Conservation (phyloP, 2,888 invertebrate species). For the Marasmarcha lunaedactyla region DNA sequence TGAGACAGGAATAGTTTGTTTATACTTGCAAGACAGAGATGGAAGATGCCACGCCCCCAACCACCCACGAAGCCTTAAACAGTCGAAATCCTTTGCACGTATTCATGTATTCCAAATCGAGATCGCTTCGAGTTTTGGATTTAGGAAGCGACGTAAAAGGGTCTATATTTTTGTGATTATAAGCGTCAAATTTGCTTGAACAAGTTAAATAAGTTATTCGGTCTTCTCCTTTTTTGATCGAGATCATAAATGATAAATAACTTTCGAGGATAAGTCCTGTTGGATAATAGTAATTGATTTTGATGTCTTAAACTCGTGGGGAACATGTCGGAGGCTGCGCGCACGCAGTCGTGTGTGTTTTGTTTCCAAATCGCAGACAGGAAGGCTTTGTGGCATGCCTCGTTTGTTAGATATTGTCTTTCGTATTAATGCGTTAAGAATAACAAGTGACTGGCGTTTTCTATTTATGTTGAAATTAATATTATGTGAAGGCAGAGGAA, state of each 20-base stretch:
- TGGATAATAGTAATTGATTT: conserved; percentile 64
- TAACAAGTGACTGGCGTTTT: no score
- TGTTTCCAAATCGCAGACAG: conserved; percentile 3
- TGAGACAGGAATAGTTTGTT: conserved; percentile 31
- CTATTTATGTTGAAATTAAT: no score
- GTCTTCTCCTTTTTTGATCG: conserved; percentile 59
- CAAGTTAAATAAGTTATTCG: conserved; percentile 58
- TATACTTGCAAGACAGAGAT: conserved; percentile 28
- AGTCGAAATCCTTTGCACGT: conserved; percentile 69
- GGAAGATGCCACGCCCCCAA: conserved; percentile 57
- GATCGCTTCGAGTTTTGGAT: conserved; percentile 56
- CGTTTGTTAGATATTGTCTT: no score
- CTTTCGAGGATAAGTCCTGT: conserved; percentile 56
- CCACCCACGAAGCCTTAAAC: conserved; percentile 70
- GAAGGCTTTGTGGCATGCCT: conserved; percentile 1
- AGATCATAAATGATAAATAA: conserved; percentile 67
- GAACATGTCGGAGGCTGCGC: conserved; percentile 25
- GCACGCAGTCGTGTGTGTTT: no score
- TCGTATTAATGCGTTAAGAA: no score
- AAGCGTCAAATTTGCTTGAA: conserved; percentile 37
- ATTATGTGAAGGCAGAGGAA: conserved; percentile 12
- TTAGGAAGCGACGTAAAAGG: conserved; percentile 27
- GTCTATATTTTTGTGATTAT: conserved; percentile 23
- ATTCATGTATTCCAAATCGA: conserved; percentile 69
- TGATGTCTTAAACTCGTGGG: conserved; percentile 59